Conservation (phyloP, 92 coral and sea anemone genomes). For the Epizoanthus rinbou region DNA sequence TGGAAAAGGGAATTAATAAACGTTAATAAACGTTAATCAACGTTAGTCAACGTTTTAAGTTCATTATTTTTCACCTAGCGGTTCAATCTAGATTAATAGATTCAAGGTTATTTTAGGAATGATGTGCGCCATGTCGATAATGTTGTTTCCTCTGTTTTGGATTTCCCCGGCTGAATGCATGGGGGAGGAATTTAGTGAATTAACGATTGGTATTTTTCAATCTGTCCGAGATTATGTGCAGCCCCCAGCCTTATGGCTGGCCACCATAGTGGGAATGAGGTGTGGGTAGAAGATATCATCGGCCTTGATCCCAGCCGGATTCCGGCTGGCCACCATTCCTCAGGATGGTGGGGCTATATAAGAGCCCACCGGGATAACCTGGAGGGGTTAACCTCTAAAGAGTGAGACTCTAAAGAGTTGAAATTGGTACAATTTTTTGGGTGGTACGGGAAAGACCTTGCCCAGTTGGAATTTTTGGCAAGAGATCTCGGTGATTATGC, state of each 20-base stretch:
- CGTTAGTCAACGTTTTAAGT: slow-evolving; percentile 4
- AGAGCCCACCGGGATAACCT: slow-evolving; percentile 16
- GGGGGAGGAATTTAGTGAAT: slow-evolving; percentile 2
- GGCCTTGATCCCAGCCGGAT: slow-evolving; percentile 14
- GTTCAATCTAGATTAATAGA: too few relatives aligned
- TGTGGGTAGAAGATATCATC: slow-evolving; percentile 11
- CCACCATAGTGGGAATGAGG: too few relatives aligned
- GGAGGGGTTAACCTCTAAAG: too few relatives aligned
- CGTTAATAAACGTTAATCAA: too few relatives aligned
- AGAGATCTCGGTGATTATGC: slow-evolving; percentile 10
- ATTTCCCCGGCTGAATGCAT: slow-evolving; percentile 10
- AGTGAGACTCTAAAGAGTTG: too few relatives aligned
- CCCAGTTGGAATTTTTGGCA: slow-evolving; percentile 12
- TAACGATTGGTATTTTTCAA: slow-evolving; percentile 14
- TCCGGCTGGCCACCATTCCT: too few relatives aligned
- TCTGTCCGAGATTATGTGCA: slow-evolving; percentile 8
- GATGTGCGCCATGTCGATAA: slow-evolving; percentile 20
- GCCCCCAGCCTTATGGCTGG: too few relatives aligned
- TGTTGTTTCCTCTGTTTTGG: slow-evolving; percentile 11
- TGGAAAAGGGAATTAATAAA: slow-evolving; percentile 18
- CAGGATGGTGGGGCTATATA: too few relatives aligned
- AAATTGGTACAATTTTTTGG: slow-evolving; percentile 25
- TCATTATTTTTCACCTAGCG: background rate
- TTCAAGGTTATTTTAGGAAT: slow-evolving; percentile 6
- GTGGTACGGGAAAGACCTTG: slow-evolving; percentile 39